Evolutionary conservation across 1,140 invertebrate species (phyloP).

Genomic region (Tetragonula clypearis): DNA sequence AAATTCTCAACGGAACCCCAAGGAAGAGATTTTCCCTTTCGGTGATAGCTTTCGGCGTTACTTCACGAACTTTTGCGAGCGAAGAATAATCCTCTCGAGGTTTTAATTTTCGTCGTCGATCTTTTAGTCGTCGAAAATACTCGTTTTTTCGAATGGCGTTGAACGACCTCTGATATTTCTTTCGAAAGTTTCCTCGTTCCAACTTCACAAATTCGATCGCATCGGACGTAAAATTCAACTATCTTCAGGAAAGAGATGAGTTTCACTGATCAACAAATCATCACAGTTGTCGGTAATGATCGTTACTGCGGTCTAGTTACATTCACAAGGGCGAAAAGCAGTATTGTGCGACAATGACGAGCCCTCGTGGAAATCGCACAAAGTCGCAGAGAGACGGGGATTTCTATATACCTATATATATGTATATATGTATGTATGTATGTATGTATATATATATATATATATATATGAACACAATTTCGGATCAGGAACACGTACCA

Average conservation of each 20-base stretch:
- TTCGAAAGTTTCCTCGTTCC: too few species aligned
- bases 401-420: conserved; percentile 25
- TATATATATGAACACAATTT: conserved; percentile 63
- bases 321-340: not conserved
- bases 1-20: not conserved
- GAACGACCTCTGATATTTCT: too few species aligned
- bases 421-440: too few species aligned
- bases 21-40: not conserved
- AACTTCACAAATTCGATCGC: too few species aligned
- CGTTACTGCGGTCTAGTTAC: not conserved
- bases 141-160: too few species aligned
- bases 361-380: conserved; percentile 4
- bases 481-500: conserved; percentile 64
- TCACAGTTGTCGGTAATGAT: not conserved
- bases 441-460: not conserved
- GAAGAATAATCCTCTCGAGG: too few species aligned
- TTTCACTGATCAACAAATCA: not conserved
- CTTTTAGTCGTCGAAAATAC: too few species aligned
- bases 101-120: not conserved
- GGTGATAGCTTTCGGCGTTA: too few species aligned
- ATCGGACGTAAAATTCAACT: too few species aligned
- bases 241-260: too few species aligned
- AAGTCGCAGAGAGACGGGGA: not conserved
- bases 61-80: not conserved
- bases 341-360: not conserved